These are phyloP conservation scores for Bilobella aurantiaca DNA, from an alignment of 1,140 invertebrate genomes.

Conservation along the genomic window DNA sequence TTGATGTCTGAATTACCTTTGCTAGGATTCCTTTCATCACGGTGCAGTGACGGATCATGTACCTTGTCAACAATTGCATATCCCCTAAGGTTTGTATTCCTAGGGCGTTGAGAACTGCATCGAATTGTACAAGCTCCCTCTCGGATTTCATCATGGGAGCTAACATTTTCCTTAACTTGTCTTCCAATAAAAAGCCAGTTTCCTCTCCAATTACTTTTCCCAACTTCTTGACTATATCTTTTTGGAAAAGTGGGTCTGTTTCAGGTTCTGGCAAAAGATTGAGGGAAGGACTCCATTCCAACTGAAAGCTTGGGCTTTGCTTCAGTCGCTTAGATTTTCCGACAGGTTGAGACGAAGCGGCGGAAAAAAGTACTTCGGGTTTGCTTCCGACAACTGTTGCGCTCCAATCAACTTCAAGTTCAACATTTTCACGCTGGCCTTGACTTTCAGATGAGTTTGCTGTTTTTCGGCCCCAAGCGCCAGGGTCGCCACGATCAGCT, in stretches of 20 bases:
- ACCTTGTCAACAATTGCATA: slow-evolving; percentile 18
- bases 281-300: background rate
- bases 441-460: background rate
- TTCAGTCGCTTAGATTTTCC: too few species aligned
- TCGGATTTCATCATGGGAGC: slow-evolving; percentile 14
- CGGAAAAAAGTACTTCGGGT: too few species aligned
- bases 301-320: background rate
- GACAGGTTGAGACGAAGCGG: too few species aligned
- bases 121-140: slow-evolving; percentile 13
- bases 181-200: slow-evolving; percentile 29
- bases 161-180: slow-evolving; percentile 16
- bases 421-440: background rate
- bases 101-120: slow-evolving; percentile 12
- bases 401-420: background rate
- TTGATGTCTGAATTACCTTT: background rate
- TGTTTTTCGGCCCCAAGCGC: background rate
- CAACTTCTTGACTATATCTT: slow-evolving; percentile 23
- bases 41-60: slow-evolving; percentile 5
- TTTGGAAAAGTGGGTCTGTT: slow-evolving; percentile 15
- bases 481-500: background rate
- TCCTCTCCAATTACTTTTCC: slow-evolving; percentile 24
- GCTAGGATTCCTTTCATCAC: slow-evolving; percentile 10
- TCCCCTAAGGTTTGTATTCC: slow-evolving; percentile 8
- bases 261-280: slow-evolving; percentile 14
- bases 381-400: too few species aligned